These are phyloP conservation scores for Rhyacichthys aspro DNA, from an alignment of 2,797 vertebrate species.

Conservation along the genomic window DNA sequence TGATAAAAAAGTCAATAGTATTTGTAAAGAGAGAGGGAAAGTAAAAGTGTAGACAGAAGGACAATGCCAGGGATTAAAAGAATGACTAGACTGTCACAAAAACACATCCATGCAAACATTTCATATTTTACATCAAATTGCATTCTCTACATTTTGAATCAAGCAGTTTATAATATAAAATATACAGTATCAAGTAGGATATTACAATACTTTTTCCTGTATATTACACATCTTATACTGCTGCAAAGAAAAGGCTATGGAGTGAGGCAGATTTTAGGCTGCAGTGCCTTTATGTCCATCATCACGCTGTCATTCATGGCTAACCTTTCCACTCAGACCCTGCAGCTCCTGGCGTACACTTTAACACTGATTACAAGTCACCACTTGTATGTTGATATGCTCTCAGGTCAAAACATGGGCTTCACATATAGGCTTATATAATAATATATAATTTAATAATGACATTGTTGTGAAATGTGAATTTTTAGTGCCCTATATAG, in stretches of 20 bases:
- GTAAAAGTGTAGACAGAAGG: too few relatives aligned
- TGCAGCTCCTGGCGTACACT: constrained; percentile 19
- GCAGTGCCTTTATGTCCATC: constrained; percentile 46
- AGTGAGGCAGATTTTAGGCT: constrained; percentile 11
- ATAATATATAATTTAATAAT: background rate
- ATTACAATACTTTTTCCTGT: background rate
- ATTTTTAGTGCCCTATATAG: constrained; percentile 15
- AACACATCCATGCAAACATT: too few relatives aligned
- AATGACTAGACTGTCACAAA: too few relatives aligned
- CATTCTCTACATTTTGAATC: background rate
- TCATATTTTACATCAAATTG: background rate
- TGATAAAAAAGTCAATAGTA: too few relatives aligned
- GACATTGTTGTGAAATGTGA: too few relatives aligned
- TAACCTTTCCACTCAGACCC: constrained; percentile 38
- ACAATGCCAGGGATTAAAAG: too few relatives aligned
- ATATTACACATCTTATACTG: constrained; percentile 2
- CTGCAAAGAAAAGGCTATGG: constrained; percentile 18
- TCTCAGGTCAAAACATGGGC: constrained; percentile 14
- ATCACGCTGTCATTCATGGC: constrained; percentile 51
- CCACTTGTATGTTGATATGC: constrained; percentile 19
- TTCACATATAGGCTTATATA: constrained; percentile 11
- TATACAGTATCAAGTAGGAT: background rate
- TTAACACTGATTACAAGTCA: constrained; percentile 36
- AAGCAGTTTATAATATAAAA: background rate
- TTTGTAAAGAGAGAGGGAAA: too few relatives aligned